These are phyloP conservation scores for Tanypteryx hageni DNA, from an alignment of 2,888 invertebrate species.

Conservation along the genomic window DNA sequence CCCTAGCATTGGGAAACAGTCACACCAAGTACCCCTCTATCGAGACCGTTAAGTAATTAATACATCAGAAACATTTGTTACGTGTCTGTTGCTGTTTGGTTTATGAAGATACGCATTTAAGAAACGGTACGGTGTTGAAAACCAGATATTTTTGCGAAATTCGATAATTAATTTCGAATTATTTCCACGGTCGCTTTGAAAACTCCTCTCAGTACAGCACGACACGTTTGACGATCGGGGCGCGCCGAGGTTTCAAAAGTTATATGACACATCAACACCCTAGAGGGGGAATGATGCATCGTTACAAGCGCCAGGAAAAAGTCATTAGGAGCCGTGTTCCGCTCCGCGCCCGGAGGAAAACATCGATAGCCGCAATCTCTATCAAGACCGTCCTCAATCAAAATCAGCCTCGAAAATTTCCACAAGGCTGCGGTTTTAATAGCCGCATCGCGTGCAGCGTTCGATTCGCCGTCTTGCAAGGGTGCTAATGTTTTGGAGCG, in stretches of 20 bases:
- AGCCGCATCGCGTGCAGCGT: conserved; percentile 15
- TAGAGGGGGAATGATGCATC: not conserved
- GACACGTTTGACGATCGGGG: no score
- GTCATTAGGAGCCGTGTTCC: not conserved
- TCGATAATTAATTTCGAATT: no score
- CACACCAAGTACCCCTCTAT: no score
- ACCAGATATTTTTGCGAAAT: no score
- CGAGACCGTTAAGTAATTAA: no score
- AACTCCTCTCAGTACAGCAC: not conserved
- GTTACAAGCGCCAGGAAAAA: not conserved
- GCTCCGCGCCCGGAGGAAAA: not conserved
- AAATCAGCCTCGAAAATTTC: not conserved
- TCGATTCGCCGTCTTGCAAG: not conserved
- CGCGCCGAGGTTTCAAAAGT: not conserved
- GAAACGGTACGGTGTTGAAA: no score
- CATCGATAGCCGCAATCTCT: not conserved
- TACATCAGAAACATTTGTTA: no score
- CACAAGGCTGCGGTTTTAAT: conserved; percentile 23
- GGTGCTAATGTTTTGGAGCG: not conserved
- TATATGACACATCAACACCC: not conserved
- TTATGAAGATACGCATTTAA: no score
- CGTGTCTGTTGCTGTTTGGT: no score
- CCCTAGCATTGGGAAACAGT: no score
- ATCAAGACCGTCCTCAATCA: not conserved
- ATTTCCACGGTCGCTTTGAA: no score